These are phyloP conservation scores for Aproaerema taeniolella DNA, from an alignment of 2,888 invertebrate species.

Conservation along the genomic window DNA sequence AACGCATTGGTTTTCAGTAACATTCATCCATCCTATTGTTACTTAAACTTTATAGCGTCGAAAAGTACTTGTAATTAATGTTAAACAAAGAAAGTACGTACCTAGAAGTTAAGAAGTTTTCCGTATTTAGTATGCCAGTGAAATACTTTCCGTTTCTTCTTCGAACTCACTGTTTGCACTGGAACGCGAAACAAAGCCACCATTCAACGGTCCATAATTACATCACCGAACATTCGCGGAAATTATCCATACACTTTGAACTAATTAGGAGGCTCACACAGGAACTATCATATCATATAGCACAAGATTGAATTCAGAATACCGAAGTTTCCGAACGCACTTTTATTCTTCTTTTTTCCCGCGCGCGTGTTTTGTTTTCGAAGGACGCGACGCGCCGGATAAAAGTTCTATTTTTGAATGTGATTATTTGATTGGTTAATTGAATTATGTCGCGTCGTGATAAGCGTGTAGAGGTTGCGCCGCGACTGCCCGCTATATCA, in stretches of 20 bases:
- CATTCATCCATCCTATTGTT: too few species aligned
- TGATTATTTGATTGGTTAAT: slow-evolving; percentile 51
- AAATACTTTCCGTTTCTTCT: slow-evolving; percentile 52
- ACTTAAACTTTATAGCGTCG: too few species aligned
- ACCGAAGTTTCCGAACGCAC: slow-evolving; percentile 13
- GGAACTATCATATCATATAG: slow-evolving; percentile 21
- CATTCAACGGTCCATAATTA: slow-evolving; percentile 50
- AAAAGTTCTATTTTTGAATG: slow-evolving; percentile 38
- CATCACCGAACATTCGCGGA: slow-evolving; percentile 57
- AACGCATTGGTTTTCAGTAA: too few species aligned
- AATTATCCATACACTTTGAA: slow-evolving; percentile 40
- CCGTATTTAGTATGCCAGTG: slow-evolving; percentile 45
- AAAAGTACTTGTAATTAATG: too few species aligned
- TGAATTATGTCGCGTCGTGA: slow-evolving; percentile 55
- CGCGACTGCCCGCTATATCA: slow-evolving; percentile 62
- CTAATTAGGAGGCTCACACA: slow-evolving; percentile 43
- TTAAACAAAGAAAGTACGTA: slow-evolving; percentile 32
- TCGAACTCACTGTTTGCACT: slow-evolving; percentile 48
- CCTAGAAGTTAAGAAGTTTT: slow-evolving; percentile 32
- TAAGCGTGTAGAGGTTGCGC: slow-evolving; percentile 63
- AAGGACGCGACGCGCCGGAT: slow-evolving; percentile 12
- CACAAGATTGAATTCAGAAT: slow-evolving; percentile 2
- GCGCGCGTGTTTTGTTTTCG: slow-evolving; percentile 6
- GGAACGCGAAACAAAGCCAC: slow-evolving; percentile 46
- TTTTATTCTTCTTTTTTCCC: slow-evolving; percentile 4